Base-by-base conservation (phyloP, 37 sponge, comb jelly and placozoan genomes). In the Tethya wilhelma region DNA sequence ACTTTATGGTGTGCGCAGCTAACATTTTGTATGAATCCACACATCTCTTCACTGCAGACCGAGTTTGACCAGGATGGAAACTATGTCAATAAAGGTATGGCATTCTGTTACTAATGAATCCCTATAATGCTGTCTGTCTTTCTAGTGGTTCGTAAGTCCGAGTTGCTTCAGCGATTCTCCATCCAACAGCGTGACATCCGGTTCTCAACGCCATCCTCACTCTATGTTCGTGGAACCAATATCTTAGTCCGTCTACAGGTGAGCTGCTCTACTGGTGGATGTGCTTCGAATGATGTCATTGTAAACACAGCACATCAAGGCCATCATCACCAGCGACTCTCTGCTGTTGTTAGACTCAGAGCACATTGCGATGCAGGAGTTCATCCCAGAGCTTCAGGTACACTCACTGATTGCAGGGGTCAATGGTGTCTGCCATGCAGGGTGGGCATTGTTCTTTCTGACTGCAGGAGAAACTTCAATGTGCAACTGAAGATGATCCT, bases 191-290 rank as follows among this genome's bases (percentile, higher is more conserved):
- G 89, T 7, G 89, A 88, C 73, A 64, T 88, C 40, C 60, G 89
- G 17, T 81, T 88, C 77, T 82, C 82, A 26, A 53, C 89, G 6
- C 55, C 46, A 40, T 69, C 89, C 12, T 82, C 89, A 2, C 67
- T 88, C 39, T 75, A 71, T 34, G 55, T 82, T 8, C 46, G 89
- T 25, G 60, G 56, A 4, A 36, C 42, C 17, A 74, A 83, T 41
- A 81, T 82, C 58, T 60, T 88, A 31, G 29, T 88, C 3, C 44
- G 66, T 71, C 73, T 88, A 23, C 77, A 88, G 78, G 89, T 87
- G 46, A 8, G 33, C 38, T 23, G 7, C 14, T 49, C 14, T 49
- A 49, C 53, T 19, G 9, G 53, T 49, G 53, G 9, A 49, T 49
- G 12, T 17, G 22, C n/a, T 56, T 62, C 4, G n/a, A n/a, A n/a